A percentile compares a stretch with the other conserved stretches of the same genome.
These are phyloP conservation scores for Sarcophaga variegata DNA, from an alignment of 2,888 invertebrate genomes.

Conservation along the genomic window DNA sequence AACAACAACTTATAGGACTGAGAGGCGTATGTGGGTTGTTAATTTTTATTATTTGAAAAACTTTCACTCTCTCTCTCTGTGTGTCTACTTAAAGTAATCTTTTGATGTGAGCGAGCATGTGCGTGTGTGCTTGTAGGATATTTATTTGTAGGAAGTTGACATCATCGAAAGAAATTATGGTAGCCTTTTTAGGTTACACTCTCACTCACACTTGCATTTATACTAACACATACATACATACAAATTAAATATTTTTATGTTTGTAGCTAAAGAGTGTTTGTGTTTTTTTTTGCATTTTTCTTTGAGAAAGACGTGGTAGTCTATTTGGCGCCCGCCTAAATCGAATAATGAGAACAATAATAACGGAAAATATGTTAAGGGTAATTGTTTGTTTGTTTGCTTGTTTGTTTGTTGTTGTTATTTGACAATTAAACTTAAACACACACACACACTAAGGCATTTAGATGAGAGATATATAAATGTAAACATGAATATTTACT, in stretches of 20 bases:
- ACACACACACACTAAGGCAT: no score
- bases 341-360: neutral
- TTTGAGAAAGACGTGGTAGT: conserved; percentile 9
- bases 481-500: no score
- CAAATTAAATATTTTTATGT: no score
- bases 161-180: conserved; percentile 25
- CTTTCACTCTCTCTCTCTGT: neutral
- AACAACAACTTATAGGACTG: neutral
- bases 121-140: neutral
- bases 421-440: no score
- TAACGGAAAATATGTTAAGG: conserved; percentile 34
- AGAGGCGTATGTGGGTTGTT: conserved; percentile 3
- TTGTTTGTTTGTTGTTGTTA: no score
- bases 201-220: neutral
- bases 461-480: no score
- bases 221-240: no score
- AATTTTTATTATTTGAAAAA: conserved; percentile 1
- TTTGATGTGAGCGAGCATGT: neutral
- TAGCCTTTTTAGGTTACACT: neutral
- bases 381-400: conserved; percentile 5
- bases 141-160: conserved; percentile 25
- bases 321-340: conserved; percentile 37
- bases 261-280: neutral
- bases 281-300: neutral
- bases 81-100: neutral